These are phyloP conservation scores for Rhincodon typus DNA, from an alignment of 2,797 vertebrate genomes.

Conservation along the genomic window DNA sequence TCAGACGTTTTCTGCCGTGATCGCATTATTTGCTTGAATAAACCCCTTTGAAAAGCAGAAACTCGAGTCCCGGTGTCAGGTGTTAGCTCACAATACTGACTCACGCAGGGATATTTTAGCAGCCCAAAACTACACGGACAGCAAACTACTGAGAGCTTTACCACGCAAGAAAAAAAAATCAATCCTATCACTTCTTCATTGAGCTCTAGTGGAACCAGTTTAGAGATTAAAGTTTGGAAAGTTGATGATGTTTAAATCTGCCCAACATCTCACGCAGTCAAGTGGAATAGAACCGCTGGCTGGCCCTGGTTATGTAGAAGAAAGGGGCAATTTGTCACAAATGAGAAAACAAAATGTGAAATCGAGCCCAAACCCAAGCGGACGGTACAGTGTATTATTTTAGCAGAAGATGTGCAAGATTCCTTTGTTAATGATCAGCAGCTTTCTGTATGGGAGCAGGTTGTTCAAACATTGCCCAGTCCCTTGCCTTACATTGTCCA, in stretches of 20 bases:
- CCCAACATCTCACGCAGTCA: constrained; percentile 17
- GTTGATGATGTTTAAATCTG: constrained; percentile 10
- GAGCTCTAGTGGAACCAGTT: constrained; percentile 1
- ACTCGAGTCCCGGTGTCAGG: constrained; percentile 76
- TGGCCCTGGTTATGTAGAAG: not conserved
- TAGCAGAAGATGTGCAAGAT: not conserved
- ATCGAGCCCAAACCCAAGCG: constrained; percentile 19
- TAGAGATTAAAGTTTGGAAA: not conserved
- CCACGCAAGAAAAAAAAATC: not conserved
- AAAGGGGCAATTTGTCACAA: not conserved
- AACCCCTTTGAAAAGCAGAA: constrained; percentile 86
- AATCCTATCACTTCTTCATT: not conserved
- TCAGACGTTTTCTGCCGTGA: constrained; percentile 76
- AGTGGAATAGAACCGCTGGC: constrained; percentile 19
- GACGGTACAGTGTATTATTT: not conserved
- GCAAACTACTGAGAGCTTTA: not conserved
- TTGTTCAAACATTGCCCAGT: not conserved
- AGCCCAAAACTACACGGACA: constrained; percentile 60
- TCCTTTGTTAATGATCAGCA: not conserved
- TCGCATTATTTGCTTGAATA: constrained; percentile 99
- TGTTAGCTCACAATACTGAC: constrained; percentile 86
- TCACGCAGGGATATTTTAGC: constrained; percentile 69
- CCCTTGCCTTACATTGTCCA: too few species aligned
- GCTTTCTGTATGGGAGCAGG: not conserved
- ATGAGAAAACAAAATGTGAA: not conserved